phyloP scores from a whole-genome alignment of 1,140 invertebrate species.

The Orius insidiosus region DNA sequence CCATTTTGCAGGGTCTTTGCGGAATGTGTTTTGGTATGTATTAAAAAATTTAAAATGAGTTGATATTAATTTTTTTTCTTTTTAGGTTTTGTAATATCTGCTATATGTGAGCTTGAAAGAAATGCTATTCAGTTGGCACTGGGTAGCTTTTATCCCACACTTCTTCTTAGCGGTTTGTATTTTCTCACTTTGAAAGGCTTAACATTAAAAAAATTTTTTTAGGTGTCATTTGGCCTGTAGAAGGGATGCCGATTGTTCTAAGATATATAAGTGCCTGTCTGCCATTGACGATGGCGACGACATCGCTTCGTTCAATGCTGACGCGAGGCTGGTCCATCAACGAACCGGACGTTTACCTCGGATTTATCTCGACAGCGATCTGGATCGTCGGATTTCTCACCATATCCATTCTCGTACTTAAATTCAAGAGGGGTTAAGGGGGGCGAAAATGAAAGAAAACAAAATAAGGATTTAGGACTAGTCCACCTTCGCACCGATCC shows the following conservation, averaged over 20 bases:
- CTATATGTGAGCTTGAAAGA: constrained; percentile 70
- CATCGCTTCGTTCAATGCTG: constrained; percentile 70
- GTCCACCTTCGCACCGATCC: not conserved
- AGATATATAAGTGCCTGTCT: constrained; percentile 60
- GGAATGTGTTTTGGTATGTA: constrained; percentile 78
- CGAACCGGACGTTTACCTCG: constrained; percentile 61
- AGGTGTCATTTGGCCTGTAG: constrained; percentile 63
- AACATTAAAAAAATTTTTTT: constrained; percentile 1
- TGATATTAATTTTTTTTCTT: constrained; percentile 15
- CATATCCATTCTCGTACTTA: constrained; percentile 56
- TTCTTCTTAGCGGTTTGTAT: constrained; percentile 61
- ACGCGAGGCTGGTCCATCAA: constrained; percentile 71
- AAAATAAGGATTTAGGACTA: constrained; percentile 1
- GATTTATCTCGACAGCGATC: constrained; percentile 61
- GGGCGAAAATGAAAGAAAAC: too few relatives aligned
- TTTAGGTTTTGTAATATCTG: constrained; percentile 72
- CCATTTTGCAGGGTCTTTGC: constrained; percentile 67
- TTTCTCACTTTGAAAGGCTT: not conserved
- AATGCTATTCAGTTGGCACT: constrained; percentile 84
- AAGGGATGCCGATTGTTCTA: constrained; percentile 51
- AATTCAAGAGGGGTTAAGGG: constrained; percentile 64
- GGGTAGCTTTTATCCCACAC: constrained; percentile 82
- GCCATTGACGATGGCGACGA: constrained; percentile 84
- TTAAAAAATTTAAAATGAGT: not conserved
- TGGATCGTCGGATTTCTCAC: constrained; percentile 75